Base-by-base conservation (phyloP, 2,113 vertebrate genomes). In the Oryzias javanicus region DNA sequence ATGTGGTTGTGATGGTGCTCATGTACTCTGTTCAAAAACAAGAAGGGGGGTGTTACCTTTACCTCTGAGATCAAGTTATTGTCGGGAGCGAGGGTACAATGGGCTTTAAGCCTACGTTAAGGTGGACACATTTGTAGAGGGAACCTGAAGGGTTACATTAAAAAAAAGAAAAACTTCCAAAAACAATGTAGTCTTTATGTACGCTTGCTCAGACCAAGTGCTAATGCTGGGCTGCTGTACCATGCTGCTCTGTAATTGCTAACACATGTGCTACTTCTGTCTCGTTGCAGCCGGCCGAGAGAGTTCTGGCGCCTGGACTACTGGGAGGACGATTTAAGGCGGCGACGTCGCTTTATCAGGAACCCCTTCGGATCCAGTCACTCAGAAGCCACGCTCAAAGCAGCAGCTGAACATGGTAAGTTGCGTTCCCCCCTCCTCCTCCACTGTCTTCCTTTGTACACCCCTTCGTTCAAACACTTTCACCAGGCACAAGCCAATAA, bases 301-400 rank as follows among this genome's bases (percentile, higher is more conserved):
- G 95, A 97, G 92, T 99, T 98, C 93, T 99, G 97, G 97, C 95
- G 97, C 94, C 95, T 99, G 86, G 97, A 99, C 95, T 97, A 96
- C 94, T 99, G 97, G 97, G 97, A 99, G 91, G 97, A 99, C 93
- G 97, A 98, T 94, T 94, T 98, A 94, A 94, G 97, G 93, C 94
- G 97, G 91, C 96, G 97, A 80, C 93, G 95, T 72, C 96, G 97
- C 87, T 97, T 99, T 91, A 91, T 97, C 90, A 95, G 93, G 81
- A 99, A 99, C 94, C 94, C 94, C 84, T 93, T 94, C 42, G 97
- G 97, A 92, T 98, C 96, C 70, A 93, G 94, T 90, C 97, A 99
- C 94, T 94, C 95, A 54, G 94, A 96, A 93, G 97, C 97, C 58
- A 94, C 94, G 10, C 95, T 98, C 79, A 96, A 93, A 92, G 94